These are phyloP conservation scores for Ranitomeya imitator DNA, from an alignment of 2,113 vertebrate species.

Conservation along the genomic window DNA sequence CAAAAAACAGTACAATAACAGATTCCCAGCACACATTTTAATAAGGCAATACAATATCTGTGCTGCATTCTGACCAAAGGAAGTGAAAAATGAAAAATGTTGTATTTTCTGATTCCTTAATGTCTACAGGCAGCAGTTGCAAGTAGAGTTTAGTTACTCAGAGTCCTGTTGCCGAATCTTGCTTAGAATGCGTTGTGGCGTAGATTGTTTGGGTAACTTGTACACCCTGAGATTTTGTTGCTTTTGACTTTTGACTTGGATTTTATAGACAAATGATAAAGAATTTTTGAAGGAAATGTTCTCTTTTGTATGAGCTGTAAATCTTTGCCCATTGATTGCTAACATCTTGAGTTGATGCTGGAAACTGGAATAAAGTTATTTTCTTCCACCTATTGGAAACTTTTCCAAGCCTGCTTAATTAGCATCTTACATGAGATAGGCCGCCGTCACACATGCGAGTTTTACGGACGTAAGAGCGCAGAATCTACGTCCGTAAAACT, in stretches of 20 bases:
- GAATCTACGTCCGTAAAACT: too few relatives aligned
- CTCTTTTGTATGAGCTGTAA: background rate
- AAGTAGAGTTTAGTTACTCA: background rate
- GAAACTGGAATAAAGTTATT: background rate
- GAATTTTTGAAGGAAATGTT: background rate
- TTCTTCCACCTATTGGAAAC: background rate
- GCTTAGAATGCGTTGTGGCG: background rate
- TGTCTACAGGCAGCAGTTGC: background rate
- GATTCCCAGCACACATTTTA: background rate
- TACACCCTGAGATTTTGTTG: background rate
- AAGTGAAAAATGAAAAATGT: background rate
- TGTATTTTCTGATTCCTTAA: slow-evolving; percentile 14
- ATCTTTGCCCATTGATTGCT: background rate
- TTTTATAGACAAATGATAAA: background rate
- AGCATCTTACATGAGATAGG: too few relatives aligned
- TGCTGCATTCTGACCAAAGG: slow-evolving; percentile 11
- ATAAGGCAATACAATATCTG: background rate
- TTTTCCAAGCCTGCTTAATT: background rate
- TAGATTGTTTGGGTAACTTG: background rate
- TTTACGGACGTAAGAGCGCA: too few relatives aligned
- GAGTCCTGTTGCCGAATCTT: background rate
- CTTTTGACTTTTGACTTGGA: background rate
- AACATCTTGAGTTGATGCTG: background rate
- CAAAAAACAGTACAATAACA: background rate
- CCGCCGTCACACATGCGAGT: too few relatives aligned